Base-by-base conservation (phyloP, 2,113 vertebrate species). In the Bufo bufo region DNA sequence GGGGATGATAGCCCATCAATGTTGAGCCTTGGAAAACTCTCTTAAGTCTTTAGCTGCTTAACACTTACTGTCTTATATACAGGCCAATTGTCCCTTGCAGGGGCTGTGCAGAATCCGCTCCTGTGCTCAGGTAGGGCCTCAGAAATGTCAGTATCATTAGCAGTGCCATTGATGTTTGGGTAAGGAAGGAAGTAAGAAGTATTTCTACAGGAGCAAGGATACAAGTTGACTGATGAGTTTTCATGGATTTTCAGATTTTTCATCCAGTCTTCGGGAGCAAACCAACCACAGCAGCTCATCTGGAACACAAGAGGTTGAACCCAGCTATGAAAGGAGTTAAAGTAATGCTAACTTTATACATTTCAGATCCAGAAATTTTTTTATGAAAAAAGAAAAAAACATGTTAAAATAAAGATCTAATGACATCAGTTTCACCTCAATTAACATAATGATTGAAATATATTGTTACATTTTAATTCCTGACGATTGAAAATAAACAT, bases 231-330 rank as follows among this genome's bases (percentile, higher is more conserved):
- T 43, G 87, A 88, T 6, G 87, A 61, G 49, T 86, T 83, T 33
- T 86, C 56, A n/a, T 20, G 0, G 91, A 93, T 52, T 20, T 19
- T 72, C 91, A 91, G n/a, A 43, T 91, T 90, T 1, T 12, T 50
- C 81, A 66, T 47, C 94, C 94, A 94, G 87, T 94, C 94, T 19
- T 17, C 12, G 2, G 91, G 92, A 17, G 90, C 89, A 19, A 81
- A 82, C 94, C 94, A 94, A 83, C 94, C 94, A 12, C 94, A 94
- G 87, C 94, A 94, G 49, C 89, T 91, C 85, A 94, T 77, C 91
- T 92, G 69, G 20, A 85, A 47, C 3, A 69, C n/a, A 79, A 20
- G 52, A 79, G 17, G 45, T 1, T 3, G 8, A 49, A 8, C 56
- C 8, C 2, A 10, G 4, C 75, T 52, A n/a, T 52, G 3, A 58